phyloP scores from a whole-genome alignment of 2,113 vertebrate species.

The Sus scrofa region DNA sequence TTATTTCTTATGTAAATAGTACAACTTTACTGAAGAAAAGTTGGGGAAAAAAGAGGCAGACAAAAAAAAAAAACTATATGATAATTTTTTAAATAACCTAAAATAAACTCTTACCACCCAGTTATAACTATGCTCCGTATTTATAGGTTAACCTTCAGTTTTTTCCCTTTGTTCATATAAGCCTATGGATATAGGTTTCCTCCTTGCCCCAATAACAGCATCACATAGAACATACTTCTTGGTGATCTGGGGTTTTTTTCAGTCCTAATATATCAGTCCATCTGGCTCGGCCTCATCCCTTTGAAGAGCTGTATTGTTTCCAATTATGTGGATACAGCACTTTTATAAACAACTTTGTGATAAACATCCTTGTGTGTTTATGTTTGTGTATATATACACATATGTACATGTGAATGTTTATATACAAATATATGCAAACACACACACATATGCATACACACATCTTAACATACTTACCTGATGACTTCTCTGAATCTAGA shows the following conservation, averaged over 20 bases:
- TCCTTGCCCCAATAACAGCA: background rate
- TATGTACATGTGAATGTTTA: background rate
- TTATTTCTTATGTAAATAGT: background rate
- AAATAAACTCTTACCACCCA: background rate
- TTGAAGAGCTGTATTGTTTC: conserved; percentile 18
- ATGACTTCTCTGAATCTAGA: background rate
- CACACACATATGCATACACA: background rate
- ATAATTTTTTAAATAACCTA: background rate
- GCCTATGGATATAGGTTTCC: background rate
- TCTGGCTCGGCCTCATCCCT: background rate
- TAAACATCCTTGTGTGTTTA: conserved; percentile 47
- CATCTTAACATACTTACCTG: background rate
- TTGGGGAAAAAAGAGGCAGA: background rate
- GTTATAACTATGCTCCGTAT: background rate
- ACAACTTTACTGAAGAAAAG: background rate
- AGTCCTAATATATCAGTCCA: background rate
- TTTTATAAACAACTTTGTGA: conserved; percentile 47
- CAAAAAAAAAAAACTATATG: background rate
- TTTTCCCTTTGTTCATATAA: background rate
- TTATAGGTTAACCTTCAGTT: background rate
- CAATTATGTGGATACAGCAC: background rate
- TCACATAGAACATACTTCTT: background rate
- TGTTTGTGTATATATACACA: background rate
- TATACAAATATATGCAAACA: background rate
- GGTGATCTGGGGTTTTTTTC: background rate